Base-by-base conservation (phyloP, 2,888 invertebrate genomes). In the Gastrophysa polygoni region DNA sequence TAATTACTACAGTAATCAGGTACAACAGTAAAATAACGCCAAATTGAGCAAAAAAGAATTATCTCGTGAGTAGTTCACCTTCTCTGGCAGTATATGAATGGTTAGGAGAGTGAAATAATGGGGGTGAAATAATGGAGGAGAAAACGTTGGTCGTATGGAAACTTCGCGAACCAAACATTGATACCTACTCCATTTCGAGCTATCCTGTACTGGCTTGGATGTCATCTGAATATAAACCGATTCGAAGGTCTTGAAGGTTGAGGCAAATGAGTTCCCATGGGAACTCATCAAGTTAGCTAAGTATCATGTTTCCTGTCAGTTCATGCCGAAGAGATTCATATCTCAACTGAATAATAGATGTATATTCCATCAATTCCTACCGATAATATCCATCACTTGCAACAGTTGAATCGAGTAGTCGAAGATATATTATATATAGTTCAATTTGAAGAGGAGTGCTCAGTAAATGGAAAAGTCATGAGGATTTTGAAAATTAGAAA, bases 1-100 rank as follows among this genome's bases (percentile, higher is more conserved):
- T 73, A 73, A 73, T 73, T 72, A 67, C 71, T 51, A 62, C 62
- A 58, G 68, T 69, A 71, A 70, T 70, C 66, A 65, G 64, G 66
- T 64, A 67, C 64, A 64, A 66, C 64, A 62, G 59, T 61, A 60
- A 61, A 66, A 68, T 66, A 66, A 70, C 67, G 69, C 67, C 68
- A 73, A 73, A 73, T 72, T 43, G 59, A 52, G 59, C 44, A 52
- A 46, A 32, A 52, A 59, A 59, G 52, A 59, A 59, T 52, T 38
- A 59, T 59, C 59, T 59, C n/a, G 59, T 52, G 44, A 58, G 47
- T 44, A 44, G 47, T 47, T 59, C 52, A 18, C 18, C 54, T 32
- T 38, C 52, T 34, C 11, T 44, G 47, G 52, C 43, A 47, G 38
- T 4, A 38, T 52, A 46, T 46, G 47, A 52, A 34, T 21, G 34